Percentiles rank a stretch among this genome's conserved stretches.
Conservation (phyloP, 2,113 vertebrate genomes). For the Cyprinodon brontotheroides region DNA sequence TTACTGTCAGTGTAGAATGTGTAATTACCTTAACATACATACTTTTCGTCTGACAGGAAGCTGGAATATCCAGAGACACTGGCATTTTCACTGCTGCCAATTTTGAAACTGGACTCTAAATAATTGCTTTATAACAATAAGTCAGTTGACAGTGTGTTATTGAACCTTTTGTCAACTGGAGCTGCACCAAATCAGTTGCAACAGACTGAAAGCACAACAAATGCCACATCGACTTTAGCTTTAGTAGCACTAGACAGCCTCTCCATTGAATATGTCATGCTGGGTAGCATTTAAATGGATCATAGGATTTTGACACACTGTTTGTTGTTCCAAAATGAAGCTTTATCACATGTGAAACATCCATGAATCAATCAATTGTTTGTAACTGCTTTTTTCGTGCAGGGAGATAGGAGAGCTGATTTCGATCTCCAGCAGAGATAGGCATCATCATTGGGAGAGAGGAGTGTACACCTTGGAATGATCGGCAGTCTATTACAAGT, state of each 20-base stretch:
- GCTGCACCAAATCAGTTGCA: not conserved
- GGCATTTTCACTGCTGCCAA: slow-evolving; percentile 1
- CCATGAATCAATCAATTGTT: too few species aligned
- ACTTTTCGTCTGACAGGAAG: not conserved
- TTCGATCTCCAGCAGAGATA: too few species aligned
- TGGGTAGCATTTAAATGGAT: not conserved
- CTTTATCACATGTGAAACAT: not conserved
- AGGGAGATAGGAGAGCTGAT: too few species aligned
- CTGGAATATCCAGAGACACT: not conserved
- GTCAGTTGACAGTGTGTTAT: slow-evolving; percentile 5
- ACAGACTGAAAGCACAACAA: not conserved
- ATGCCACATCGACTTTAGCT: not conserved
- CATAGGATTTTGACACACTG: not conserved
- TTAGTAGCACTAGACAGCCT: not conserved
- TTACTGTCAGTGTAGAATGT: not conserved
- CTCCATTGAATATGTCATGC: not conserved
- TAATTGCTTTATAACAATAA: not conserved
- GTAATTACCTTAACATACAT: not conserved
- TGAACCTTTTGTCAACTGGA: slow-evolving; percentile 3
- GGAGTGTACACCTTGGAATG: too few species aligned
- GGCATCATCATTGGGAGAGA: not conserved
- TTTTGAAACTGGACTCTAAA: not conserved
- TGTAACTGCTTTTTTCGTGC: too few species aligned
- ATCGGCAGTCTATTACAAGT: too few species aligned
- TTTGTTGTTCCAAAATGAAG: not conserved